phyloP scores from a whole-genome alignment of 2,113 vertebrate genomes.

The Campylorhamphus procurvoides region DNA sequence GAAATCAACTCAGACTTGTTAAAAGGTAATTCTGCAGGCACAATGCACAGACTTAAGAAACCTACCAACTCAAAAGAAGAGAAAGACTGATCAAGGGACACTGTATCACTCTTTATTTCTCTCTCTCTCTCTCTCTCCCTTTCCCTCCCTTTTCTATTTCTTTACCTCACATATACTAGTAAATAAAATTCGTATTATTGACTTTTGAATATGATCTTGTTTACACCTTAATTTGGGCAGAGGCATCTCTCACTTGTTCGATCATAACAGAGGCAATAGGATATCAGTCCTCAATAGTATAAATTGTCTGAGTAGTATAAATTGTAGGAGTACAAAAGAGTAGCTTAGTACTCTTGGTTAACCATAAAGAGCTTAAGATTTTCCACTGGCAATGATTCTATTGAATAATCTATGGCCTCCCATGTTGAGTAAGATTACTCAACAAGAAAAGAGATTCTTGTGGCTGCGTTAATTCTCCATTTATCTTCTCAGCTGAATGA shows the following conservation, averaged over 20 bases:
- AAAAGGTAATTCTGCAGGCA: not conserved
- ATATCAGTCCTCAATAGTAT: not conserved
- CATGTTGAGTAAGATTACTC: not conserved
- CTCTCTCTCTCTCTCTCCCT: not conserved
- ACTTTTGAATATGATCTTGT: not conserved
- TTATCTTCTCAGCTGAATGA: not conserved
- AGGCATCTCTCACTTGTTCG: not conserved
- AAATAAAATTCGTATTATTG: not conserved
- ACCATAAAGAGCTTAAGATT: not conserved
- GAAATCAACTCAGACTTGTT: not conserved
- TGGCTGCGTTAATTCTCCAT: not conserved
- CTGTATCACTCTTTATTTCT: not conserved
- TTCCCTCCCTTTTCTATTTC: not conserved
- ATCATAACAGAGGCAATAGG: not conserved
- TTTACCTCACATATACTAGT: not conserved
- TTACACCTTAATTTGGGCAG: not conserved
- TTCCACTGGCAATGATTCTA: not conserved
- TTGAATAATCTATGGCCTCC: not conserved
- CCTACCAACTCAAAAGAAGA: not conserved
- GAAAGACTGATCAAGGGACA: not conserved
- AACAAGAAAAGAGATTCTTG: not conserved
- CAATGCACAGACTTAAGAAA: not conserved
- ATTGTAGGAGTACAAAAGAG: not conserved
- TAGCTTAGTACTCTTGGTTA: not conserved
- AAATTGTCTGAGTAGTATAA: not conserved